Evolutionary conservation across 2,888 invertebrate genomes (phyloP), one percentile per base, ranked within the genome.

Genomic region (Colletes collaris): DNA sequence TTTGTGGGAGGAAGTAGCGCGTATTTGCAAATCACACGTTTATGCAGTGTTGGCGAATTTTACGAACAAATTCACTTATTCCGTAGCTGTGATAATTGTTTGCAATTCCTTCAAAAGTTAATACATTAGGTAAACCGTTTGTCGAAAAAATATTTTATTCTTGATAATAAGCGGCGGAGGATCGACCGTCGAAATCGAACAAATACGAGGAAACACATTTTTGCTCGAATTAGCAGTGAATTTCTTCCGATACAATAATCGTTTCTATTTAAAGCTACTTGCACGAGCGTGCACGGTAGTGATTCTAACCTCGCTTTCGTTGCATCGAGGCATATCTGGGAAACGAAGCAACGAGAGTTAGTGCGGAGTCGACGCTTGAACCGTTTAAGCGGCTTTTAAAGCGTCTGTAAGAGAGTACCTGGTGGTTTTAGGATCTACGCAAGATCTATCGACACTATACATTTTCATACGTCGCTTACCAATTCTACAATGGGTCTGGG

Each of bases 401-500:
- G n/a, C 58, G 40, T 44, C 66, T 37, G 10, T 16, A 65, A 19
- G 56, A 49, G 46, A 16, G 13, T 10, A 40, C 4, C 5, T 35
- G 5, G 40, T 7, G 3, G 19, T 6, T 50, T 40, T 11, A 50
- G 13, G 6, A 46, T 66, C 62, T 13, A n/a, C 5, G n/a, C 62
- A 58, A 52, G 44, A 67, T 67, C 53, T 16, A 62, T 75, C 37
- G n/a, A 55, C 19, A 7, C 10, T 27, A 46, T 13, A 35, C 10
- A 49, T 27, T 2, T 27, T 27, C 27, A 58, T 69, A 10, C 27
- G 11, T 40, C 6, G 27, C 11, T 19, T 13, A 19, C 13, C 62
- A 19, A 4, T 37, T 3, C 4, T 10, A 78, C 76, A 11, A 78
- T 78, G 78, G 78, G 78, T 46, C 60, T 78, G 6, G 70, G 55